Evolutionary conservation across 2,113 vertebrate species (phyloP).

Genomic region (Cathartes aura): DNA sequence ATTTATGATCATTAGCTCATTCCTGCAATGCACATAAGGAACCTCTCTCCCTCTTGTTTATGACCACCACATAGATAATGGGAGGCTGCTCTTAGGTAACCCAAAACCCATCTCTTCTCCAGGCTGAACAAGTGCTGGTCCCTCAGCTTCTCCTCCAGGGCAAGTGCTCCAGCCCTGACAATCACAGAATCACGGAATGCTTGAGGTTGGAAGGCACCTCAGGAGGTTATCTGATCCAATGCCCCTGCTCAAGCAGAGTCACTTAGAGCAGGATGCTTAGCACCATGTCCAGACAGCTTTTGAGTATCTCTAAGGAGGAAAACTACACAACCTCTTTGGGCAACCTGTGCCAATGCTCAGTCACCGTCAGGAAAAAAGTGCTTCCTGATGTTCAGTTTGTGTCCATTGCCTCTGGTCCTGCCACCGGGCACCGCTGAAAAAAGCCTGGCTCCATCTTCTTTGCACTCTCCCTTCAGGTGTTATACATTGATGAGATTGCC

Average conservation of each 20-base stretch:
- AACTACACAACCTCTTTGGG: background rate
- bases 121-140: background rate
- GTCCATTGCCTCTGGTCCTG: too few relatives aligned
- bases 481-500: too few relatives aligned
- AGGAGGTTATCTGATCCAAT: background rate
- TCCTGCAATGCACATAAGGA: fast-evolving
- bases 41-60: background rate
- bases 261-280: background rate
- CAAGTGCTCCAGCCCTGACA: background rate
- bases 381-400: too few relatives aligned
- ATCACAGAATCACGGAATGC: background rate
- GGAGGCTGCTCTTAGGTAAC: background rate
- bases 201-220: background rate
- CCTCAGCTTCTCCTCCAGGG: background rate
- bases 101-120: background rate
- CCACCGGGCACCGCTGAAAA: too few relatives aligned
- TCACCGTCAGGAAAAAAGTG: too few relatives aligned
- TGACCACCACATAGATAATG: background rate
- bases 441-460: too few relatives aligned
- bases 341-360: too few relatives aligned
- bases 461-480: too few relatives aligned
- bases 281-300: background rate
- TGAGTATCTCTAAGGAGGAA: fast-evolving
- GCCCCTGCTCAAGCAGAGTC: fast-evolving
- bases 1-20: background rate